phyloP scores from a whole-genome alignment of 2,113 vertebrate genomes.

The Struthidea cinerea region DNA sequence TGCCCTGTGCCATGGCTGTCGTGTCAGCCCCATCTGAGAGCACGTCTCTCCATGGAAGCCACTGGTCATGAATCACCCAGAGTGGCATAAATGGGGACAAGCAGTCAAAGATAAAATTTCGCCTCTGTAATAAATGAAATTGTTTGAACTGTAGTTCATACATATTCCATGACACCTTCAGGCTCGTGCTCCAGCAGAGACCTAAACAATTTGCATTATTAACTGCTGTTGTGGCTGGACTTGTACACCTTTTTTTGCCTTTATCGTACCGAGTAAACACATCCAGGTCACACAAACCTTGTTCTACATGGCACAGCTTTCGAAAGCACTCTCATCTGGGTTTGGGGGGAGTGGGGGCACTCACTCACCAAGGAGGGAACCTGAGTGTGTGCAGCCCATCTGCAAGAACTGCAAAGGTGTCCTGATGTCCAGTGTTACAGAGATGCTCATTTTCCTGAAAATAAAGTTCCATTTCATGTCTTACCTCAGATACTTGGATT shows the following conservation, averaged over 20 bases:
- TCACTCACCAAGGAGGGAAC: background rate
- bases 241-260: background rate
- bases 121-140: background rate
- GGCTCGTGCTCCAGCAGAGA: background rate
- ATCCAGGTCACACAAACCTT: background rate
- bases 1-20: fast-evolving
- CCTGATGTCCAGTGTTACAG: background rate
- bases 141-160: background rate
- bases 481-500: background rate
- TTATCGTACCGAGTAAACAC: background rate
- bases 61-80: background rate
- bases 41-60: background rate
- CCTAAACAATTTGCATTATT: background rate
- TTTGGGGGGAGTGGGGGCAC: background rate
- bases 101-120: background rate
- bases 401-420: background rate
- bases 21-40: background rate
- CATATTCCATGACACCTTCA: background rate
- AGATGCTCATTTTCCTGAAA: background rate
- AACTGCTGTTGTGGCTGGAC: background rate
- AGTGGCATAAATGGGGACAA: background rate
- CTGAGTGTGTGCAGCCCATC: background rate
- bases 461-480: background rate
- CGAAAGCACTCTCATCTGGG: background rate
- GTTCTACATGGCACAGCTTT: background rate